Evolutionary conservation across 2,797 vertebrate genomes (phyloP).

Genomic region (Epinephelus coioides): DNA sequence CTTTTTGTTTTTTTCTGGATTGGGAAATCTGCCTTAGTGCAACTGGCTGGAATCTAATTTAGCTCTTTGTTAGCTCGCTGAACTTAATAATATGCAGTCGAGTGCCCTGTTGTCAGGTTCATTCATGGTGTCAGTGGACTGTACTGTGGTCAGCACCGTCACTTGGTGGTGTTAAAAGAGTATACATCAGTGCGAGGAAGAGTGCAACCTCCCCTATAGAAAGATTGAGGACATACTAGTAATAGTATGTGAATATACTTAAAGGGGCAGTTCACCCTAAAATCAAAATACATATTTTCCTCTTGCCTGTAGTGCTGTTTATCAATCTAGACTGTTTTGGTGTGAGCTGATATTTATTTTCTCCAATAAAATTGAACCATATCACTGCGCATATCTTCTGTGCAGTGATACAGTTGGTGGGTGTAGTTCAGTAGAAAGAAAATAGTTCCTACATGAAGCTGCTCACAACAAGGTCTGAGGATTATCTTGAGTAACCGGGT

Average conservation of each 20-base stretch:
- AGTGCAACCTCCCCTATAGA: slow-evolving; percentile 1
- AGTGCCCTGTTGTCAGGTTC: neutral
- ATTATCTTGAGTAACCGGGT: no score
- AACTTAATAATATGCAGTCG: slow-evolving; percentile 29
- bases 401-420: no score
- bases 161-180: slow-evolving; percentile 15
- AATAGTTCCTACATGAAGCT: no score
- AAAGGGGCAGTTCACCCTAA: neutral
- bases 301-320: no score
- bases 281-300: no score
- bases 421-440: no score
- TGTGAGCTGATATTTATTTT: no score
- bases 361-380: no score
- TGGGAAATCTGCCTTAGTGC: slow-evolving; percentile 13
- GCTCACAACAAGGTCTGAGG: no score
- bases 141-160: slow-evolving; percentile 3
- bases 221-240: slow-evolving; percentile 7
- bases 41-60: slow-evolving; percentile 34
- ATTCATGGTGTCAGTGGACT: slow-evolving; percentile 20
- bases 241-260: neutral
- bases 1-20: neutral
- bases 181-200: neutral
- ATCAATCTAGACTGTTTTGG: no score
- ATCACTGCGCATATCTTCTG: no score
- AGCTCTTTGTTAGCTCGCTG: slow-evolving; percentile 31